phyloP scores from a whole-genome alignment of 2,888 invertebrate species.

The Lottia gigantea region DNA sequence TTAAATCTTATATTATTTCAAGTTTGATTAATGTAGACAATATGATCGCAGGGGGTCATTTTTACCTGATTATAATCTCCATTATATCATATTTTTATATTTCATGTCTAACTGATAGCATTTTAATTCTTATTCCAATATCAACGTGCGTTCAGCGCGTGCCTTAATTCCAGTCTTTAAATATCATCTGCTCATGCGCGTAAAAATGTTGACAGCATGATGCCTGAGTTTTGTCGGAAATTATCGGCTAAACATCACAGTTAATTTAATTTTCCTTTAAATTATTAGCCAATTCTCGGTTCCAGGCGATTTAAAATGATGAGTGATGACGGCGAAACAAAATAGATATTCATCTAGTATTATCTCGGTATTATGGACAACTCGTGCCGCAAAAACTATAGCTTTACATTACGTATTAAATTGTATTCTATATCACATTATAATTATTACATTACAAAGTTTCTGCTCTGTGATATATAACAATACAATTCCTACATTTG shows the following conservation, averaged over 20 bases:
- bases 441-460: no score
- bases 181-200: slow-evolving; percentile 9
- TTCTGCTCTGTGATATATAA: no score
- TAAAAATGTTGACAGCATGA: not conserved
- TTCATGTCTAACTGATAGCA: not conserved
- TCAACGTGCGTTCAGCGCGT: slow-evolving; percentile 3
- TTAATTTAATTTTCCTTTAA: slow-evolving; percentile 3
- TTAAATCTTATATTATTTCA: slow-evolving; percentile 4
- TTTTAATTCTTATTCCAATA: not conserved
- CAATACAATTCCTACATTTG: no score
- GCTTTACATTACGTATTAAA: no score
- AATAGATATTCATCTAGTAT: no score
- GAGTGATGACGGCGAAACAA: no score
- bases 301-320: not conserved
- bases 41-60: not conserved
- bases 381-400: no score
- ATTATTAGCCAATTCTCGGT: slow-evolving; percentile 9
- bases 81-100: slow-evolving; percentile 7
- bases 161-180: not conserved
- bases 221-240: not conserved
- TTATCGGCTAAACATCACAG: not conserved
- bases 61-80: slow-evolving; percentile 6
- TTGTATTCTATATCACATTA: no score
- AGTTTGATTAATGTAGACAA: slow-evolving; percentile 6
- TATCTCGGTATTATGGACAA: no score